phyloP scores from a whole-genome alignment of 2,888 invertebrate genomes.

The Lepidonotus clava region DNA sequence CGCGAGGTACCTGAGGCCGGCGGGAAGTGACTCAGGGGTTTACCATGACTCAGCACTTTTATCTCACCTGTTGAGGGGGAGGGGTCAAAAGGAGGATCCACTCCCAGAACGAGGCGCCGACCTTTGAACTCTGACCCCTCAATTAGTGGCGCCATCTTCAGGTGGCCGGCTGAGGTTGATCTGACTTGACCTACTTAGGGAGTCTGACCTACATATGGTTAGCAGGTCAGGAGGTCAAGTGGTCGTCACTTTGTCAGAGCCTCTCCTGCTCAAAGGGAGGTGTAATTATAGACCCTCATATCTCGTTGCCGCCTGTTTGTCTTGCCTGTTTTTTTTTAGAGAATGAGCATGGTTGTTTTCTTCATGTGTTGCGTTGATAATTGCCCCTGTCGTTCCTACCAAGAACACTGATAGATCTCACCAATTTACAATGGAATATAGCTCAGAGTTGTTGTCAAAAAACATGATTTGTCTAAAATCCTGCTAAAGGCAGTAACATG shows the following conservation, averaged over 20 bases:
- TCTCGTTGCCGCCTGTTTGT: too few relatives aligned
- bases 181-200: slow-evolving; percentile 25
- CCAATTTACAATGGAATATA: too few relatives aligned
- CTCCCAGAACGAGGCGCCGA: slow-evolving; percentile 2
- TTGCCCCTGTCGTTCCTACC: too few relatives aligned
- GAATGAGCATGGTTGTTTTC: too few relatives aligned
- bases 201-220: too few relatives aligned
- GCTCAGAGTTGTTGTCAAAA: too few relatives aligned
- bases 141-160: neutral
- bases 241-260: neutral
- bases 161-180: neutral
- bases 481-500: too few relatives aligned
- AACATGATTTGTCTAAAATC: too few relatives aligned
- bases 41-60: slow-evolving; percentile 11
- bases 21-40: neutral
- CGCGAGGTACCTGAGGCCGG: neutral
- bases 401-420: too few relatives aligned
- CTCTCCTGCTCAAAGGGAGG: neutral
- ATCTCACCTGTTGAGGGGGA: slow-evolving; percentile 14
- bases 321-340: too few relatives aligned
- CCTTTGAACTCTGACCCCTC: neutral
- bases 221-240: neutral
- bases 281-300: too few relatives aligned
- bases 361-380: too few relatives aligned
- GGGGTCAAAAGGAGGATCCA: neutral